phyloP scores from a whole-genome alignment of 2,797 vertebrate genomes.

The Scolopax rusticola region DNA sequence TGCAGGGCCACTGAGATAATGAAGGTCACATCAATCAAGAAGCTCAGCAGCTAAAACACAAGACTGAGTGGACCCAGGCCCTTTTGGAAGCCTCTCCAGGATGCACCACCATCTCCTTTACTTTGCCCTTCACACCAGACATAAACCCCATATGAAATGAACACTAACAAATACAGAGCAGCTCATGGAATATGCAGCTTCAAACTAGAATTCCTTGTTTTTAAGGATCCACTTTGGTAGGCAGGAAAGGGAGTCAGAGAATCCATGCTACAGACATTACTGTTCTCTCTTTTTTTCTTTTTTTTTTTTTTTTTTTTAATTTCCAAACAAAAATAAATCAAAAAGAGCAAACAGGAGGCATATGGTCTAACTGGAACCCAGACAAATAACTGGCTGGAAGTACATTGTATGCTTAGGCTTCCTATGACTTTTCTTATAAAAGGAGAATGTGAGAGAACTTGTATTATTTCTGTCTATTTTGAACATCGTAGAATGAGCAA shows the following conservation, averaged over 20 bases:
- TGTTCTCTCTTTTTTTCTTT: not conserved
- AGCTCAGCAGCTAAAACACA: not conserved
- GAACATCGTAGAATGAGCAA: not conserved
- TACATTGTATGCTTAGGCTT: not conserved
- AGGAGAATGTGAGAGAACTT: not conserved
- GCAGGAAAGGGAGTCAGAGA: not conserved
- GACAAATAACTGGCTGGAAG: not conserved
- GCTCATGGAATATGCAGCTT: not conserved
- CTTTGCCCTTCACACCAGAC: not conserved
- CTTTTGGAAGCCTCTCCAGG: not conserved
- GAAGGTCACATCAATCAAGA: not conserved
- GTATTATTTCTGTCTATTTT: not conserved
- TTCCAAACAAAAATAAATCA: not conserved
- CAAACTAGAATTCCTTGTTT: fast-evolving
- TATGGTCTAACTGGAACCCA: not conserved
- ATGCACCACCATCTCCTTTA: not conserved
- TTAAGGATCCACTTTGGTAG: not conserved
- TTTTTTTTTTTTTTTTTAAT: not conserved
- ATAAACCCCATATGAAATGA: not conserved
- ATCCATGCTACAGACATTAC: not conserved
- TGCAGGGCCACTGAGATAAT: not conserved
- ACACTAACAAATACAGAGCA: not conserved
- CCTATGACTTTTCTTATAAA: not conserved
- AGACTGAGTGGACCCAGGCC: not conserved
- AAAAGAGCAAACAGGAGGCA: constrained; percentile 19